These are phyloP conservation scores for Cotesia glomerata DNA, from an alignment of 1,140 invertebrate species.

Conservation along the genomic window DNA sequence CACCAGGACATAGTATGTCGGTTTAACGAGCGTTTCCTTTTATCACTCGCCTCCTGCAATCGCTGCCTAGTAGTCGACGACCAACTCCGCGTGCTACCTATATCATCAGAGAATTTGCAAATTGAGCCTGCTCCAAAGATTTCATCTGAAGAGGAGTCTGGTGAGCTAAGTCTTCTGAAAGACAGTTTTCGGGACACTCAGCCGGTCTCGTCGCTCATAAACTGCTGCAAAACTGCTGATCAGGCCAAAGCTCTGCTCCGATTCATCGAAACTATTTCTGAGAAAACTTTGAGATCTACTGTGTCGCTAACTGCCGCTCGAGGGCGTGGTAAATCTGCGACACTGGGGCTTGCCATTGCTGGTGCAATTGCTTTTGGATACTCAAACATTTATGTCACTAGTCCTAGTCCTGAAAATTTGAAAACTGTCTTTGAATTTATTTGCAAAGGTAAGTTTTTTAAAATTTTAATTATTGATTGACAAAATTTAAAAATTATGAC, in stretches of 20 bases:
- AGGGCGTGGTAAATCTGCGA: constrained; percentile 97
- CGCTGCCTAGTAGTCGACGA: constrained; percentile 94
- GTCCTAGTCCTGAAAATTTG: constrained; percentile 97
- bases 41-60: constrained; percentile 88
- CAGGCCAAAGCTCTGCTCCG: constrained; percentile 92
- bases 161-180: constrained; percentile 75
- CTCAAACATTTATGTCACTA: constrained; percentile 98
- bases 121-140: constrained; percentile 72
- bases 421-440: constrained; percentile 98
- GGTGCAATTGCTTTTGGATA: constrained; percentile 88
- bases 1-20: constrained; percentile 88
- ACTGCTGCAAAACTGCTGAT: constrained; percentile 91
- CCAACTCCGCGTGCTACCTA: constrained; percentile 87
- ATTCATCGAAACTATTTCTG: constrained; percentile 94
- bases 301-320: constrained; percentile 95
- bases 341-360: constrained; percentile 92
- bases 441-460: constrained; percentile 74
- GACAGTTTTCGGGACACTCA: constrained; percentile 85
- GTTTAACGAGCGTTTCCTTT: constrained; percentile 96
- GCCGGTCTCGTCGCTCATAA: constrained; percentile 88
- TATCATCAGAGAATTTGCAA: constrained; percentile 87
- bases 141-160: constrained; percentile 57
- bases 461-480: neutral
- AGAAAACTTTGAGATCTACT: constrained; percentile 88
- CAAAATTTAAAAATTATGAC: neutral